Evolutionary conservation across 2,888 invertebrate species (phyloP).

Genomic region (Drosophila phalerata): DNA sequence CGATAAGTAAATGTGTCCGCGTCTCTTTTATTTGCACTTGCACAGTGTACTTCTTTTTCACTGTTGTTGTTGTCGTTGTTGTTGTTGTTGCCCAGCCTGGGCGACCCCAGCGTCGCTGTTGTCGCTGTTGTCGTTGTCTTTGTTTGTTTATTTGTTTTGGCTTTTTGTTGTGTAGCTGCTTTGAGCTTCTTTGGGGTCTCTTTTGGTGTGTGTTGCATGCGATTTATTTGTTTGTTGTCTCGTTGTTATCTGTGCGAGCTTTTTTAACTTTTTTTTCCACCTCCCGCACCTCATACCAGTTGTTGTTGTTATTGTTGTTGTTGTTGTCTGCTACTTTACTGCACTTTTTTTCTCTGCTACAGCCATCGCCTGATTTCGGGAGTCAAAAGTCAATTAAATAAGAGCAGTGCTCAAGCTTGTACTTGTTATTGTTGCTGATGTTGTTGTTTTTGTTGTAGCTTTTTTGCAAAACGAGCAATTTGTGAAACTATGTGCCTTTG

Average conservation of each 20-base stretch:
- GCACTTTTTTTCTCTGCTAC: conserved; percentile 43
- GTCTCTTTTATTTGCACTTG: conserved; percentile 81
- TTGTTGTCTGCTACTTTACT: conserved; percentile 44
- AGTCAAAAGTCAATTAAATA: conserved; percentile 85
- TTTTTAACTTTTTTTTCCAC: conserved; percentile 41
- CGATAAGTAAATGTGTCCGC: conserved; percentile 82
- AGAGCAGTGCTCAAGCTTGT: conserved; percentile 82
- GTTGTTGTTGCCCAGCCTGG: conserved; percentile 55
- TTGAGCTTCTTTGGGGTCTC: conserved; percentile 48
- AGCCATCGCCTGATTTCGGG: conserved; percentile 72
- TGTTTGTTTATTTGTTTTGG: conserved; percentile 70
- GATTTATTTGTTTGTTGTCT: conserved; percentile 81
- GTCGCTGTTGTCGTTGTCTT: conserved; percentile 59
- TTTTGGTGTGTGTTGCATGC: conserved; percentile 64
- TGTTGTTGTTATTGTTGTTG: conserved; percentile 26
- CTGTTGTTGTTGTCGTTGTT: conserved; percentile 26
- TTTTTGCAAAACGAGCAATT: conserved; percentile 72
- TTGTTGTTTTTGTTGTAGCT: conserved; percentile 21
- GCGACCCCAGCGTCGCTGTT: conserved; percentile 49
- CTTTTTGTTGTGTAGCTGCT: conserved; percentile 45
- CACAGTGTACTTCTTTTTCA: conserved; percentile 60
- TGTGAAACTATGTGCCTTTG: conserved; percentile 63
- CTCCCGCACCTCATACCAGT: conserved; percentile 11
- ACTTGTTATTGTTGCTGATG: conserved; percentile 58
- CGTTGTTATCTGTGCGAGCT: conserved; percentile 78